Percentiles rank a stretch among this genome's conserved stretches.
Evolutionary conservation across 1,140 invertebrate genomes (phyloP).

Genomic region (Panagrolaimus sp.): DNA sequence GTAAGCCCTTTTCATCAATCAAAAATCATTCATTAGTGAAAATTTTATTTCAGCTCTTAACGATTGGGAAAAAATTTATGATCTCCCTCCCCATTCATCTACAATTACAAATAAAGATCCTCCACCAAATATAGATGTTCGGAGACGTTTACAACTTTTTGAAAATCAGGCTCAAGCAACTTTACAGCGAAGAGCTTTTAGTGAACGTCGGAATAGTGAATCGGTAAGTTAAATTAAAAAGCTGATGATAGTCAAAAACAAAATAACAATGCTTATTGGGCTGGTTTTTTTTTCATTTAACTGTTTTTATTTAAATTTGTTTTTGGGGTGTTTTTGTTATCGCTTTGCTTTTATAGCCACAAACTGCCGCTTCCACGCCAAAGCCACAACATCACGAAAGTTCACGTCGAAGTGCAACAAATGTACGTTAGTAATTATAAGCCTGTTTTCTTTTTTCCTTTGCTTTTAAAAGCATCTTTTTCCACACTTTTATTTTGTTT

Average conservation of each 20-base stretch:
- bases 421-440: constrained; percentile 7
- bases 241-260: not conserved
- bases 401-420: constrained; percentile 13
- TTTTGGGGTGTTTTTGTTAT: not conserved
- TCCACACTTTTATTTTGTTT: not conserved
- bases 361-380: constrained; percentile 14
- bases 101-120: constrained; percentile 46
- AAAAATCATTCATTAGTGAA: not conserved
- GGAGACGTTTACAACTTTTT: constrained; percentile 40
- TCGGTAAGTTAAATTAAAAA: constrained; percentile 16
- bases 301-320: not conserved
- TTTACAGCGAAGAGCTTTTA: constrained; percentile 8
- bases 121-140: constrained; percentile 49
- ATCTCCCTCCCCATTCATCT: constrained; percentile 53
- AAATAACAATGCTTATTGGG: not conserved
- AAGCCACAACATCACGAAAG: constrained; percentile 19
- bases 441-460: not conserved
- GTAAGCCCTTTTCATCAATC: not conserved
- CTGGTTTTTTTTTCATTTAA: constrained; percentile 4
- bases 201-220: not conserved
- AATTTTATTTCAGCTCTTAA: constrained; percentile 26
- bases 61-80: constrained; percentile 56
- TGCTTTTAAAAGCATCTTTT: not conserved
- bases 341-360: constrained; percentile 17
- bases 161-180: constrained; percentile 26